Evolutionary conservation across 2,113 vertebrate genomes (phyloP).

Genomic region (Okapia johnstoni): DNA sequence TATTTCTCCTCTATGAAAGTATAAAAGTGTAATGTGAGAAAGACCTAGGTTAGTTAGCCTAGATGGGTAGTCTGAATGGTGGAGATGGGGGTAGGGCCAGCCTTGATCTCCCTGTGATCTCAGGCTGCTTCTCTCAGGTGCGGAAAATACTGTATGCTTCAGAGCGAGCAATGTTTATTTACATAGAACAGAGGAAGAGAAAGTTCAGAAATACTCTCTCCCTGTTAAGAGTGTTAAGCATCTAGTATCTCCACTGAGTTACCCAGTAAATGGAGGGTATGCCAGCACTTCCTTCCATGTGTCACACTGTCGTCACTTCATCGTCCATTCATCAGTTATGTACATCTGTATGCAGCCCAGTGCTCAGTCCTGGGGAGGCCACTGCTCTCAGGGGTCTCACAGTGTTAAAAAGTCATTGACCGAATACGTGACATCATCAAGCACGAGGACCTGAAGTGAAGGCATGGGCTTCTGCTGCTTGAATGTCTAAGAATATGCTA

Average conservation of each 20-base stretch:
- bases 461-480: neutral
- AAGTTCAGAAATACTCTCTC: neutral
- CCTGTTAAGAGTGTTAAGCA: neutral
- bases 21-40: neutral
- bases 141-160: neutral
- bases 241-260: neutral
- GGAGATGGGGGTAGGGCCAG: accelerated
- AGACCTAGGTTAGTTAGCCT: neutral
- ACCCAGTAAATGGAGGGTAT: neutral
- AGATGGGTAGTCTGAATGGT: neutral
- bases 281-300: neutral
- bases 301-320: neutral
- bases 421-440: neutral
- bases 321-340: neutral
- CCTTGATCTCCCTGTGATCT: neutral
- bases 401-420: neutral
- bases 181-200: neutral
- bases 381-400: neutral
- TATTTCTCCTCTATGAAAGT: neutral
- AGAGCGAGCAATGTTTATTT: neutral
- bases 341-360: neutral
- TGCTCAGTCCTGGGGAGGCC: neutral
- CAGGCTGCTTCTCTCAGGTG: neutral
- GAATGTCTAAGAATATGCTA: neutral
- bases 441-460: neutral